These are phyloP conservation scores for Mesochorus sp. DNA, from an alignment of 2,888 invertebrate genomes.

Conservation along the genomic window DNA sequence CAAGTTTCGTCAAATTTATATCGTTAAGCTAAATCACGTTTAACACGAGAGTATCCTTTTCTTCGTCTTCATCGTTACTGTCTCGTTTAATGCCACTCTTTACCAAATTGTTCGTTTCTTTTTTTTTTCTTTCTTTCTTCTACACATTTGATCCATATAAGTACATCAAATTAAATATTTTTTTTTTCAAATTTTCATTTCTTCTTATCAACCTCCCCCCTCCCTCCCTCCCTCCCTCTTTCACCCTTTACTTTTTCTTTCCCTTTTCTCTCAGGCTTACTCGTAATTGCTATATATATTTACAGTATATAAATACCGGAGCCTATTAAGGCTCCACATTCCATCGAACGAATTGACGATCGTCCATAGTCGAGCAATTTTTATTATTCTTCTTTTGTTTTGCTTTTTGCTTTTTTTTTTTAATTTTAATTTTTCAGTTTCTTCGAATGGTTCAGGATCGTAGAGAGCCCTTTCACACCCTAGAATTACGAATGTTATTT, in stretches of 20 bases:
- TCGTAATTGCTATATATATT: constrained; percentile 57
- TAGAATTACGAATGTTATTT: constrained; percentile 53
- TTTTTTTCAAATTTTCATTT: constrained; percentile 28
- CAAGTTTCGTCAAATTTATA: constrained; percentile 20
- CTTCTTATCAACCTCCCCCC: too few species aligned
- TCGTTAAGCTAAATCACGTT: constrained; percentile 46
- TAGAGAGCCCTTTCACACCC: constrained; percentile 47
- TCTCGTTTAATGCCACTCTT: not conserved
- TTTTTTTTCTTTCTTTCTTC: too few species aligned
- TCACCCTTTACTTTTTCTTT: too few species aligned
- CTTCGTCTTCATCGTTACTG: not conserved
- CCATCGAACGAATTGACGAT: constrained; percentile 39
- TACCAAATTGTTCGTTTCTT: too few species aligned
- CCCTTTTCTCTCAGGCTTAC: constrained; percentile 17
- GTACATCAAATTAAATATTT: constrained; percentile 50
- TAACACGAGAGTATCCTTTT: constrained; percentile 15
- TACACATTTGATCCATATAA: constrained; percentile 38
- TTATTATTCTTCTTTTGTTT: not conserved
- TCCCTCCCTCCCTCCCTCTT: too few species aligned
- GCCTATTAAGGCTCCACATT: constrained; percentile 37
- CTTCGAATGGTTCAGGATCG: constrained; percentile 41
- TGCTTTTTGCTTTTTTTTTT: not conserved
- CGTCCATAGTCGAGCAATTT: constrained; percentile 28
- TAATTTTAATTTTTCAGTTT: too few species aligned
- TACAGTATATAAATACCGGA: constrained; percentile 59